phyloP scores from a whole-genome alignment of 2,797 vertebrate genomes.

The Orientallactaga sibirica region DNA sequence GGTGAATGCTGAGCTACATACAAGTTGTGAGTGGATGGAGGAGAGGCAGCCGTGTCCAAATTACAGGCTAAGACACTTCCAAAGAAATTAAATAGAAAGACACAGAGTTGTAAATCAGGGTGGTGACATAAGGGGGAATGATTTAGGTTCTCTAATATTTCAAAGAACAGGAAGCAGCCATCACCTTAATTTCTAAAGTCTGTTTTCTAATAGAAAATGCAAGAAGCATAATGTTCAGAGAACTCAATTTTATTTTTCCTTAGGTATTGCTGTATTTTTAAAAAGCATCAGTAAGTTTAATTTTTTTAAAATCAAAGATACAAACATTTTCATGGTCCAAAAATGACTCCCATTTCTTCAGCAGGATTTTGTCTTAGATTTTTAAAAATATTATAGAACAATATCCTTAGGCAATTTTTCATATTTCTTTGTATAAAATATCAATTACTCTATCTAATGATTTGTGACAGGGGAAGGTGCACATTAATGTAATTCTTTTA shows the following conservation, averaged over 20 bases:
- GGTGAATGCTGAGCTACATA: neutral
- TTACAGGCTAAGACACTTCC: neutral
- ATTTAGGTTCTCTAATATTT: neutral
- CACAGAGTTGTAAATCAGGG: neutral
- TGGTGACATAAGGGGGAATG: no score
- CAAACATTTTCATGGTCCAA: slow-evolving; percentile 68
- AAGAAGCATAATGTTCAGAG: slow-evolving; percentile 62
- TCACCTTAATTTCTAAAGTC: neutral
- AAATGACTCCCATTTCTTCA: slow-evolving; percentile 59
- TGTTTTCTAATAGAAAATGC: slow-evolving; percentile 42
- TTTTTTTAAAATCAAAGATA: slow-evolving; percentile 56
- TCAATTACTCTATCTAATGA: neutral
- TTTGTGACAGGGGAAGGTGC: neutral
- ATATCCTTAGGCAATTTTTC: slow-evolving; percentile 56
- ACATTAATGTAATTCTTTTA: neutral
- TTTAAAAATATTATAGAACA: slow-evolving; percentile 20
- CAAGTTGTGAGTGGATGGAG: rapidly evolving
- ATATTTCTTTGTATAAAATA: neutral
- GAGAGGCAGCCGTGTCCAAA: neutral
- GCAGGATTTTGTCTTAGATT: neutral
- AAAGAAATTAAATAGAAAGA: neutral
- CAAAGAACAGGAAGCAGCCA: neutral
- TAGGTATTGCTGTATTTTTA: slow-evolving; percentile 75
- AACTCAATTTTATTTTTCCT: slow-evolving; percentile 80
- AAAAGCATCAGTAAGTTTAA: slow-evolving; percentile 72